phyloP scores from a whole-genome alignment of 2,888 invertebrate species.

The Lapara coniferarum region DNA sequence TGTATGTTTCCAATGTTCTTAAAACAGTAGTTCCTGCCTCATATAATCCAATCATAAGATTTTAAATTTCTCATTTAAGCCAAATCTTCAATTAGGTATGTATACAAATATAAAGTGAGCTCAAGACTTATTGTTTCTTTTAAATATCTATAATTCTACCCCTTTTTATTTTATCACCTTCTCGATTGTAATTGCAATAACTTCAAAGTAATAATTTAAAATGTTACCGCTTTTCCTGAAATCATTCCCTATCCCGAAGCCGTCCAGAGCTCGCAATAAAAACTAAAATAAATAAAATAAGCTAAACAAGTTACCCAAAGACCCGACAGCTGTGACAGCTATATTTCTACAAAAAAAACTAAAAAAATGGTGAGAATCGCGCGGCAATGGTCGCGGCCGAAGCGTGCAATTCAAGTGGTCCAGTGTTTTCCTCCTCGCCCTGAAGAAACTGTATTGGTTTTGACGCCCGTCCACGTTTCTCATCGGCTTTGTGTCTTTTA shows the following conservation, averaged over 20 bases:
- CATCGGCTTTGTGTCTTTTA: conserved; percentile 22
- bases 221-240: not conserved
- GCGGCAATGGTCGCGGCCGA: conserved; percentile 30
- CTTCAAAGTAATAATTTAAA: too few relatives aligned
- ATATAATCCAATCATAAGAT: too few relatives aligned
- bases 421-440: conserved; percentile 32
- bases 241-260: too few relatives aligned
- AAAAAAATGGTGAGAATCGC: conserved; percentile 35
- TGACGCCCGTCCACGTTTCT: conserved; percentile 32
- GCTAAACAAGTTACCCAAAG: conserved; percentile 3
- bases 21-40: too few relatives aligned
- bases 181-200: too few relatives aligned
- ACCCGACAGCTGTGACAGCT: not conserved
- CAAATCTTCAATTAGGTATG: too few relatives aligned
- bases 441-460: conserved; percentile 31
- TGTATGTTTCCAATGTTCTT: too few relatives aligned
- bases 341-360: conserved; percentile 32
- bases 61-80: too few relatives aligned
- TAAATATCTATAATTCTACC: too few relatives aligned
- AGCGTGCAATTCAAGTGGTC: conserved; percentile 33
- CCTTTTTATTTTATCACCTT: too few relatives aligned
- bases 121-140: too few relatives aligned
- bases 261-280: not conserved
- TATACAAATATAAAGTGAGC: too few relatives aligned
- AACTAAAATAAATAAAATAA: not conserved